Evolutionary conservation across 30 jellyfish, hydroid and myxozoan genomes (phyloP).

Genomic region (Pelagia noctiluca): DNA sequence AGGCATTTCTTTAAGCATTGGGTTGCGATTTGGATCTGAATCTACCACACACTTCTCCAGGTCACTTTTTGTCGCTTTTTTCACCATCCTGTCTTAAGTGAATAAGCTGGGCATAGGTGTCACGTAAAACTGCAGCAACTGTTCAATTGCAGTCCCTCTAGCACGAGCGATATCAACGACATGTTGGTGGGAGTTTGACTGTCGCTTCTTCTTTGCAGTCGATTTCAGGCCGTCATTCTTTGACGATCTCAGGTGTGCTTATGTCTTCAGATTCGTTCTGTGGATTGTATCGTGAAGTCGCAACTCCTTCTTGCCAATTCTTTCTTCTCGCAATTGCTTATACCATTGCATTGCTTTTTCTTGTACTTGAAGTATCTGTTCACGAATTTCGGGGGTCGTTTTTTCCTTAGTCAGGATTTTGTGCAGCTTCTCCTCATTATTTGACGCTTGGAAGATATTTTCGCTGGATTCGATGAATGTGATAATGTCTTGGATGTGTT

Average conservation of each 20-base stretch:
- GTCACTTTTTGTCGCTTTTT: neutral
- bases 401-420: constrained; percentile 13
- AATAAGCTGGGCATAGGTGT: neutral
- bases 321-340: constrained; percentile 16
- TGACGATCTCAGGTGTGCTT: too few species aligned
- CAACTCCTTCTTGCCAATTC: constrained; percentile 14
- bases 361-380: constrained; percentile 16
- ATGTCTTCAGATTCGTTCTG: too few species aligned
- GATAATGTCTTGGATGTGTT: too few species aligned
- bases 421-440: constrained; percentile 12
- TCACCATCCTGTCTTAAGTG: constrained; percentile 5
- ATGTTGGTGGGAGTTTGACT: too few species aligned
- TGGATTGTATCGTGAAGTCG: constrained; percentile 14
- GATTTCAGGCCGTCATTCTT: too few species aligned
- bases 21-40: too few species aligned
- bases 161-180: neutral
- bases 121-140: neutral
- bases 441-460: constrained; percentile 8
- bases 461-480: too few species aligned
- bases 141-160: neutral
- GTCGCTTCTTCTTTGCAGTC: too few species aligned
- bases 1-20: constrained; percentile 6
- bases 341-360: neutral
- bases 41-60: neutral
- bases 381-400: too few species aligned